These are phyloP conservation scores for Lasioglossum vierecki DNA, from an alignment of 2,888 invertebrate genomes.

Conservation along the genomic window DNA sequence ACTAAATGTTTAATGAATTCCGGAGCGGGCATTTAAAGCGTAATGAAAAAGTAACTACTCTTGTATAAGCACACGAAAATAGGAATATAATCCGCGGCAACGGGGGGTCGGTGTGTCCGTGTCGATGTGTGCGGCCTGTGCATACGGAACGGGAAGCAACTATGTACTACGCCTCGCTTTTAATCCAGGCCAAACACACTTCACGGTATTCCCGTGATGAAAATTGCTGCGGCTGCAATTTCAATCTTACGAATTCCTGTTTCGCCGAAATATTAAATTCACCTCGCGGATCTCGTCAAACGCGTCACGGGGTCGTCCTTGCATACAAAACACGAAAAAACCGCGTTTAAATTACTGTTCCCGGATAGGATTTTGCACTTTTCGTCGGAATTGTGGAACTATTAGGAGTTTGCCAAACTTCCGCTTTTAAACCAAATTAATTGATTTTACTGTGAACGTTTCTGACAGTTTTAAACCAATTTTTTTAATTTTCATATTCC, in stretches of 20 bases:
- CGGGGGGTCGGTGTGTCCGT: not conserved
- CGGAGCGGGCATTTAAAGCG: slow-evolving; percentile 36
- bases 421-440: not conserved
- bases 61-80: slow-evolving; percentile 29
- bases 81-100: slow-evolving; percentile 38
- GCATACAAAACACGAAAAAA: not conserved
- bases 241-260: slow-evolving; percentile 54
- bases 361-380: not conserved
- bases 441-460: not conserved
- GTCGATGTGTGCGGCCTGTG: not conserved
- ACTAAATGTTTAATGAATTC: slow-evolving; percentile 43
- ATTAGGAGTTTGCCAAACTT: not conserved
- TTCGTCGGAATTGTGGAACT: not conserved
- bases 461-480: not conserved
- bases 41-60: slow-evolving; percentile 56
- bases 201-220: slow-evolving; percentile 53
- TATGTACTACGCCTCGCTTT: slow-evolving; percentile 38
- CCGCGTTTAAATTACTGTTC: slow-evolving; percentile 18
- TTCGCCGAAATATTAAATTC: slow-evolving; percentile 53
- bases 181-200: slow-evolving; percentile 61
- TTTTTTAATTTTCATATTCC: not conserved
- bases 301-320: not conserved
- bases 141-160: slow-evolving; percentile 8
- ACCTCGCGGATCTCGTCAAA: slow-evolving; percentile 33
- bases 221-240: slow-evolving; percentile 56